Evolutionary conservation across 2,797 vertebrate genomes (phyloP).

Genomic region (Sebastes trivittatus): DNA sequence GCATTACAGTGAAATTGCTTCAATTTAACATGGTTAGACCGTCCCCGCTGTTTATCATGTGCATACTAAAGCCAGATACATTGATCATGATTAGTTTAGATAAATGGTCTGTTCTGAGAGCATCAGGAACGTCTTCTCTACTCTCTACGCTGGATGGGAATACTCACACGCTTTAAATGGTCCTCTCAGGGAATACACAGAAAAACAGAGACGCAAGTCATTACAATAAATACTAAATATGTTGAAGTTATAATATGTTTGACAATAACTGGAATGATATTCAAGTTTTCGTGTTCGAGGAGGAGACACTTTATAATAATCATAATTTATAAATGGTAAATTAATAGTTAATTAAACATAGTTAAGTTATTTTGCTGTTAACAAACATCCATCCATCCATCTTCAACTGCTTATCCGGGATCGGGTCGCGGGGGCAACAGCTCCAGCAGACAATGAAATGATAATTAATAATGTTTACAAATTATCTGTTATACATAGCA

Average conservation of each 20-base stretch:
- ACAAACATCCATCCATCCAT: no score
- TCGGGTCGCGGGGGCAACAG: no score
- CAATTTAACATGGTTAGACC: slow-evolving; percentile 48
- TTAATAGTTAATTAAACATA: no score
- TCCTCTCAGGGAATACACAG: not conserved
- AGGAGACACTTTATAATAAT: no score
- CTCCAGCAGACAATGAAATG: no score
- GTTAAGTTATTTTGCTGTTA: no score
- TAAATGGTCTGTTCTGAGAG: slow-evolving; percentile 9
- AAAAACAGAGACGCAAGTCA: not conserved
- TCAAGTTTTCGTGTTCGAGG: no score
- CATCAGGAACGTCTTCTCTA: slow-evolving; percentile 17
- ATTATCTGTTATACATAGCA: no score
- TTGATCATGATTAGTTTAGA: slow-evolving; percentile 43
- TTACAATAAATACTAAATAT: not conserved
- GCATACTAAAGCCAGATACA: slow-evolving; percentile 11
- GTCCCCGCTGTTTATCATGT: slow-evolving; percentile 21
- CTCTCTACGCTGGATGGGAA: no score
- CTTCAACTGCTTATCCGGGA: no score
- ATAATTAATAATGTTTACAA: no score
- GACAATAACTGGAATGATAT: not conserved
- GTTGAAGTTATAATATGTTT: not conserved
- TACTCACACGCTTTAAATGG: not conserved
- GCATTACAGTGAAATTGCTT: slow-evolving; percentile 58
- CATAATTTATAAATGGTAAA: no score